phyloP scores from a whole-genome alignment of 2,113 vertebrate species.

The Urocitellus parryii region DNA sequence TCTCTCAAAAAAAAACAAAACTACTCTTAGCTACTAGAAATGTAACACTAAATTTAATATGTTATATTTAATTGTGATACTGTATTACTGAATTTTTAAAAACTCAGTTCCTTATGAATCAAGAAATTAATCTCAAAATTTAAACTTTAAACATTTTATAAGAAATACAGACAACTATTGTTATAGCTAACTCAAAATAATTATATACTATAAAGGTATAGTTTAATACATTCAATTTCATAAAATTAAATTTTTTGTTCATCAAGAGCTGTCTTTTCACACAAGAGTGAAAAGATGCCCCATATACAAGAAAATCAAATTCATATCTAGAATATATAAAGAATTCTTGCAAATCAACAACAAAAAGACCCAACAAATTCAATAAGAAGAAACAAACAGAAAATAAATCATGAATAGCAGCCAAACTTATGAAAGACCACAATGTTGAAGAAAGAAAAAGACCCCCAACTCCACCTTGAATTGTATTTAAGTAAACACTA shows the following conservation, averaged over 20 bases:
- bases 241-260: not conserved
- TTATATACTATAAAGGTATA: not conserved
- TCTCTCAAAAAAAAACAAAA: no score
- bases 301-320: not conserved
- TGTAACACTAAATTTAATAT: not conserved
- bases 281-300: not conserved
- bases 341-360: not conserved
- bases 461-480: not conserved
- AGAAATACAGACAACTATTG: not conserved
- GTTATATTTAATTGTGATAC: not conserved
- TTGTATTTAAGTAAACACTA: not conserved
- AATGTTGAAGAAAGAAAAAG: not conserved
- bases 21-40: not conserved
- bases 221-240: not conserved
- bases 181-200: not conserved
- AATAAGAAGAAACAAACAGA: not conserved
- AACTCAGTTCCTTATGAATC: not conserved
- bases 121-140: not conserved
- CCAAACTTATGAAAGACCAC: not conserved
- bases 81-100: not conserved
- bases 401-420: not conserved
- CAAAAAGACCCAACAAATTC: not conserved
- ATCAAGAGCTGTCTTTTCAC: not conserved
- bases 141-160: not conserved
- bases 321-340: not conserved